Base-by-base conservation (phyloP, 2,113 vertebrate genomes). In the Pteropus alecto region DNA sequence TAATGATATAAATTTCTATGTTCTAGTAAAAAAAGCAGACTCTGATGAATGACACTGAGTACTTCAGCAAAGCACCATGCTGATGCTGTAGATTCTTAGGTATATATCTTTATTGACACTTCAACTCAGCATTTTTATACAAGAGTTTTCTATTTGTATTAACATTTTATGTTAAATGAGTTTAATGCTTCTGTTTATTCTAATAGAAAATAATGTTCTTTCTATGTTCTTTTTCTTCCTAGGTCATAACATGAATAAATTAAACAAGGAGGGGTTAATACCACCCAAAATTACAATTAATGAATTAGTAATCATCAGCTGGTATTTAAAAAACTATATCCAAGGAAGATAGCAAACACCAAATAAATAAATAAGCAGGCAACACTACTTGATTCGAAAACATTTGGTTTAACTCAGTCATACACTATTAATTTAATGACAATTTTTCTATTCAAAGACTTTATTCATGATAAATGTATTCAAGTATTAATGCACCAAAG, bases 361-460 rank as follows among this genome's bases (percentile, higher is more conserved):
- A 93, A 74, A 92, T 79, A 84, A 61, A 33, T 16, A 60, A 60
- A 86, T 28, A 90, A 81, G 35, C 18, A 70, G 18, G 19, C 1
- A 87, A 78, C 51, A 78, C 83, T 24, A 78, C 13, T 63, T 73
- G 70, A 63, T 90, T 93, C 82, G 73, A 74, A 95, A 96, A 77
- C 41, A 48, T 54, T 58, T 94, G 54, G 18, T 58, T 91, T 76
- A 38, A 73, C 21, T 90, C 41, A 24, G 19, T 33, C 58, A 88
- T 65, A 58, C 65, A 54, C 46, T 60, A 43, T 79, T 87, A 85
- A 87, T 48, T 86, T 92, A 79, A 94, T 71, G 43, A 65, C 46
- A 54, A 86, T 95, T 51, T 89, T 78, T 71, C 46, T 94, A 74
- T 76, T 85, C 22, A 61, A 35, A 68, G 18, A 19, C 82, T 70